These are phyloP conservation scores for Tigriopus californicus DNA, from an alignment of 2,888 invertebrate species.

Conservation along the genomic window DNA sequence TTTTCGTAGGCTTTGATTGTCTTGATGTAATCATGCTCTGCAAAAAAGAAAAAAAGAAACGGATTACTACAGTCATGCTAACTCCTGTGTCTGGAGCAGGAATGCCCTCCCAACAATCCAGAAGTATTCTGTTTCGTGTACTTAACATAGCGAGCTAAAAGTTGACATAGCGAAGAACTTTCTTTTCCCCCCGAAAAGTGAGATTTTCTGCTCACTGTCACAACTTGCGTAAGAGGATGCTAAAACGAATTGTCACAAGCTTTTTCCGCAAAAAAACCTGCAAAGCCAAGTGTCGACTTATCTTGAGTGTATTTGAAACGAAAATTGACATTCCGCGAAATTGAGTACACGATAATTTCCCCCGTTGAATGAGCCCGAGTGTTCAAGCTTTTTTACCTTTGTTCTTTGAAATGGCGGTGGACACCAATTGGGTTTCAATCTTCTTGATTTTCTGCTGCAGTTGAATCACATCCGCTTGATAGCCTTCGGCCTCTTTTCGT, in stretches of 20 bases:
- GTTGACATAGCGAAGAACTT: neutral
- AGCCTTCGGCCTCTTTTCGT: neutral
- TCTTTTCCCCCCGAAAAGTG: neutral
- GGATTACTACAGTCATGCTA: neutral
- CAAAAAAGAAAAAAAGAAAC: neutral
- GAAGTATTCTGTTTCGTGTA: neutral
- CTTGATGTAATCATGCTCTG: neutral
- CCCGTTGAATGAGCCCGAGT: too few species aligned
- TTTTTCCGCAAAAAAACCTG: too few species aligned
- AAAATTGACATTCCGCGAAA: too few species aligned
- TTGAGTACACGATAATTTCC: too few species aligned
- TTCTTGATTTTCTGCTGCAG: neutral
- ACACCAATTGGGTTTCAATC: neutral
- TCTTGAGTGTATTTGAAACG: too few species aligned
- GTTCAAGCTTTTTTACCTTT: neutral
- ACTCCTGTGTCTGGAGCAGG: too few species aligned
- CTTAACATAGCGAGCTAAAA: neutral
- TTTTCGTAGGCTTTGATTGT: neutral
- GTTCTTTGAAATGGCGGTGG: neutral
- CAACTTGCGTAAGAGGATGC: too few species aligned
- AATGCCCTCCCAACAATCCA: neutral
- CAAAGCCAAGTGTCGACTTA: too few species aligned
- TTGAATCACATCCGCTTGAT: neutral
- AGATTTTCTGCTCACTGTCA: neutral
- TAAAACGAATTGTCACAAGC: too few species aligned